Evolutionary conservation across 2,888 invertebrate species (phyloP).

Genomic region (Ypsolopha sequella): DNA sequence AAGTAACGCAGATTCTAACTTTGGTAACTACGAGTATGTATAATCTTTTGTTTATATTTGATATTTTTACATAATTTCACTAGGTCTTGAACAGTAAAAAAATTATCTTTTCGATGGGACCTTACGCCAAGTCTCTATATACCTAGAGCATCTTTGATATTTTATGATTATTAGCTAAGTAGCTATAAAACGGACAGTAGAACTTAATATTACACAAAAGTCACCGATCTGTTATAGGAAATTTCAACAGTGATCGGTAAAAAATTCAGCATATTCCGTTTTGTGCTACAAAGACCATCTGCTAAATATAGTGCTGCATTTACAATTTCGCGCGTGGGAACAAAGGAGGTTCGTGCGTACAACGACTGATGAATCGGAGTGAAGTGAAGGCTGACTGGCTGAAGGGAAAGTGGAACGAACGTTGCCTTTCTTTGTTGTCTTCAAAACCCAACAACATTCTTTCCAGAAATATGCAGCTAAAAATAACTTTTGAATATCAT

Average conservation of each 20-base stretch:
- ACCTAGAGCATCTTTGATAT: no score
- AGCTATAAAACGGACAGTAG: not conserved
- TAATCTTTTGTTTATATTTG: no score
- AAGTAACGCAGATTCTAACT: no score
- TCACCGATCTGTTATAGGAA: not conserved
- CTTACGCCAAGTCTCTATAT: no score
- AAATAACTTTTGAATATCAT: no score
- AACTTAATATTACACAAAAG: not conserved
- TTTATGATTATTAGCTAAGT: not conserved
- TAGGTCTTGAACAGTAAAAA: no score
- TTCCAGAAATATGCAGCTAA: no score
- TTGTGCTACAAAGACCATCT: conserved; percentile 5
- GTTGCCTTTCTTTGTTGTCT: conserved; percentile 23
- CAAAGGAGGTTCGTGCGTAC: conserved; percentile 23
- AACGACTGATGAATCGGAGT: conserved; percentile 18
- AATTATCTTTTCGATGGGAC: no score
- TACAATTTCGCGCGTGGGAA: conserved; percentile 18
- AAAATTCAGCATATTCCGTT: not conserved
- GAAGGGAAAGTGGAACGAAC: conserved; percentile 46
- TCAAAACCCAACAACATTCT: no score
- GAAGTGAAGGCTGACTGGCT: not conserved
- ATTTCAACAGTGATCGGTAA: not conserved
- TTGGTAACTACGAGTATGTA: no score
- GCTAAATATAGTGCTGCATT: conserved; percentile 8
- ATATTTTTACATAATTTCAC: no score